Evolutionary conservation across 2,113 vertebrate species (phyloP).

Genomic region (Catharus minimus): DNA sequence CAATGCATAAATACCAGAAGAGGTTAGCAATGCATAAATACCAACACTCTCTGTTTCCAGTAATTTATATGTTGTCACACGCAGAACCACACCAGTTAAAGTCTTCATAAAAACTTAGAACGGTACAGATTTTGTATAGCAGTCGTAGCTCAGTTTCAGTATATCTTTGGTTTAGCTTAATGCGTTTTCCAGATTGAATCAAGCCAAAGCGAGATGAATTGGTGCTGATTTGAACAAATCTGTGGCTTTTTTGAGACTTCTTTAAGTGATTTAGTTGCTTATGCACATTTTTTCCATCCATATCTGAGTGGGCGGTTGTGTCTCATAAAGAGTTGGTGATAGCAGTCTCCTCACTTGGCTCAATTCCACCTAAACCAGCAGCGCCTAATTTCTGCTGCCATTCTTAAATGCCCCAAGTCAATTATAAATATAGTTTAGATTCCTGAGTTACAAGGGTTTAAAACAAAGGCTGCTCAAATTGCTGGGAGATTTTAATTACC

Average conservation of each 20-base stretch:
- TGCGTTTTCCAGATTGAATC: neutral
- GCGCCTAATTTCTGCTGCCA: neutral
- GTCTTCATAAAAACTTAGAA: neutral
- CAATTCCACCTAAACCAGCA: neutral
- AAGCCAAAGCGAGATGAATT: neutral
- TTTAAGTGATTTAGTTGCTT: neutral
- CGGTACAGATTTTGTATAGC: rapidly evolving
- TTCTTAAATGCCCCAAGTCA: neutral
- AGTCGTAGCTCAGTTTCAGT: neutral
- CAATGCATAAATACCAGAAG: neutral
- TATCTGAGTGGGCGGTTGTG: neutral
- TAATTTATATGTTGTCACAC: rapidly evolving
- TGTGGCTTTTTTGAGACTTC: rapidly evolving
- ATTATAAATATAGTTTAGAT: neutral
- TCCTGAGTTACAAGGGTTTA: neutral
- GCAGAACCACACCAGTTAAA: rapidly evolving
- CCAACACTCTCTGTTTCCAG: neutral
- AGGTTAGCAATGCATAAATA: neutral
- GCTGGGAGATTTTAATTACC: neutral
- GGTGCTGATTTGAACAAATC: neutral
- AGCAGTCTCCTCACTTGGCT: neutral
- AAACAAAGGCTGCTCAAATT: neutral
- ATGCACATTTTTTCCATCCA: neutral
- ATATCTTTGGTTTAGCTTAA: neutral
- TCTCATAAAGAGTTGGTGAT: neutral